Base-by-base conservation (phyloP, 2,113 vertebrate genomes). In the Garra rufa region DNA sequence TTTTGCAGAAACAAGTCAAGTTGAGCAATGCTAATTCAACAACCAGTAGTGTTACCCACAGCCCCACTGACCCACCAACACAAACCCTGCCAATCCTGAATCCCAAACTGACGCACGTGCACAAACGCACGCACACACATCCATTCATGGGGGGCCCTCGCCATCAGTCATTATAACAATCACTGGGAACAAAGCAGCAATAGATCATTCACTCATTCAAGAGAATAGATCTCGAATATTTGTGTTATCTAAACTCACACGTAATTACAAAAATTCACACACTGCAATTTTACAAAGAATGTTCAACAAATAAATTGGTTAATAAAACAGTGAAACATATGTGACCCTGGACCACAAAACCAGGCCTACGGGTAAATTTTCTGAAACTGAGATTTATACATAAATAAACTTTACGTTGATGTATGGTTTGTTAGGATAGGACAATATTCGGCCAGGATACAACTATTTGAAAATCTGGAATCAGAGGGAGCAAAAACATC, bases 101-200 rank as follows among this genome's bases (percentile, higher is more conserved):
- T 57, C 41, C n/a, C 84, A 41, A 21, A 81, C 52, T 14, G 43
- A 67, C 2, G n/a, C 74, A 85, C 28, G 30, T 79, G 70, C 69
- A 75, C 69, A 74, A 28, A 28, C 21, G n/a, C 82, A 84, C 82
- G 46, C 83, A 83, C 80, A 88, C 78, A 48, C 69, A 28, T 28
- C 77, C 76, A 84, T 83, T 83, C 83, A 81, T 46, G 46, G 48
- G 87, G 78, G 81, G 76, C 71, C 41, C 83, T 69, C 70, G 43
- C 44, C 76, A 86, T 88, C 84, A 48, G 69, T 83, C 84, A 65
- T 46, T 46, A 70, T 83, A 74, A 81, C 84, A 77, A 73, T 81
- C 70, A 74, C 59, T 76, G 59, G 9, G 17, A 52, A 76, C 9
- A 76, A 48, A 76, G 74, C 74, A 34, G 76, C 30, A 34, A 19